Percentiles rank a stretch among this genome's conserved stretches.
These are phyloP conservation scores for Chymomyza fuscimana DNA, from an alignment of 2,888 invertebrate genomes.

Conservation along the genomic window DNA sequence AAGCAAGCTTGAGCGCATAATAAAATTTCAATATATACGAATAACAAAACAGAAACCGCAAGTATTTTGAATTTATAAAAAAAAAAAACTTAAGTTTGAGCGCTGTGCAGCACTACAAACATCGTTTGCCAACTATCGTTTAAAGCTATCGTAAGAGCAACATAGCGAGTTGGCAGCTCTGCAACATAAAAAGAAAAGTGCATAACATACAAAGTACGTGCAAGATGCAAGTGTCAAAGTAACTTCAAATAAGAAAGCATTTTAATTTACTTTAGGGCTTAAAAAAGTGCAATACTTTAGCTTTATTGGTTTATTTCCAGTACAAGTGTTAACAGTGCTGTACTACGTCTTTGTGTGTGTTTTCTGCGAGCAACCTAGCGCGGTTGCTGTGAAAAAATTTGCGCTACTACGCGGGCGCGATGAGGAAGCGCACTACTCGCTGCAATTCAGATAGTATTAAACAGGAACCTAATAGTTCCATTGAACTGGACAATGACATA, in stretches of 20 bases:
- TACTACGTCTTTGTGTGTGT: not conserved
- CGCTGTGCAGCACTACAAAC: not conserved
- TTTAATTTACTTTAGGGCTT: conserved; percentile 13
- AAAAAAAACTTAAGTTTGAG: not conserved
- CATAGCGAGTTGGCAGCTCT: conserved; percentile 29
- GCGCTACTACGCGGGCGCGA: not conserved
- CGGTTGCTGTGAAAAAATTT: not conserved
- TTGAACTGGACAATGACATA: conserved; percentile 77
- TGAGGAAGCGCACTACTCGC: conserved; percentile 57
- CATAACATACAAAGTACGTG: conserved; percentile 47
- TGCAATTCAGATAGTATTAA: conserved; percentile 54
- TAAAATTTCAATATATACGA: conserved; percentile 44
- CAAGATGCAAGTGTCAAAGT: conserved; percentile 59
- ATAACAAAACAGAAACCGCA: not conserved
- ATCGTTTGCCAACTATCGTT: not conserved
- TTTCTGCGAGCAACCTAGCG: not conserved
- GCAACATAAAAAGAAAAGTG: conserved; percentile 41
- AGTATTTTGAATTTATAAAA: too few species aligned
- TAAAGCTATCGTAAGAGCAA: not conserved
- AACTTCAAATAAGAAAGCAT: conserved; percentile 25
- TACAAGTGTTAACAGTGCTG: not conserved
- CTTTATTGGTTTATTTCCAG: not conserved
- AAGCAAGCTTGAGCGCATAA: conserved; percentile 62
- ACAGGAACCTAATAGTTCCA: conserved; percentile 39
- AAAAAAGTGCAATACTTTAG: conserved; percentile 18